Evolutionary conservation across 2,113 vertebrate genomes (phyloP).

Genomic region (Gymnocephalus cernua): DNA sequence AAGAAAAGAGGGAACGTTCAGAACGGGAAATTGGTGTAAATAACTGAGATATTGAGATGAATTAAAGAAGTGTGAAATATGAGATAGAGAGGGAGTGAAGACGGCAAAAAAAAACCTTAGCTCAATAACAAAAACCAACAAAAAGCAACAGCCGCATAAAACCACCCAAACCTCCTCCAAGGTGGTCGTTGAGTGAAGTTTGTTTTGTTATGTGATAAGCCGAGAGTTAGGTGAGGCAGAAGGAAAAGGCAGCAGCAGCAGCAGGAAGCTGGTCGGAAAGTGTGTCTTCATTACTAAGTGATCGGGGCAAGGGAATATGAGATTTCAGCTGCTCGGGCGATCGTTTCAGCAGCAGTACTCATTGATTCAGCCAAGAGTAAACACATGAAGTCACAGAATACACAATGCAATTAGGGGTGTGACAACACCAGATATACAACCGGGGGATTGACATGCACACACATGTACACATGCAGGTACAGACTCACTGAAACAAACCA

Average conservation of each 20-base stretch:
- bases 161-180: constrained; percentile 57
- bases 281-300: constrained; percentile 70
- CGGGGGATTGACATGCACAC: constrained; percentile 47
- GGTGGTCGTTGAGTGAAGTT: constrained; percentile 63
- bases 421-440: constrained; percentile 74
- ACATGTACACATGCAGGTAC: constrained; percentile 12
- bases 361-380: constrained; percentile 72
- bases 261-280: constrained; percentile 50
- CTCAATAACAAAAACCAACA: constrained; percentile 25
- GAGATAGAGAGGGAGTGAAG: constrained; percentile 32
- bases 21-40: constrained; percentile 21
- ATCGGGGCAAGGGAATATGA: constrained; percentile 64
- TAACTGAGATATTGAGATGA: constrained; percentile 2
- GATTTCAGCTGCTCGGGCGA: constrained; percentile 64
- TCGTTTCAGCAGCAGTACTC: constrained; percentile 69
- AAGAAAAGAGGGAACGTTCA: constrained; percentile 23
- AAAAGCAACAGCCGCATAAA: constrained; percentile 49
- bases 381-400: constrained; percentile 82
- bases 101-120: constrained; percentile 3
- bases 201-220: constrained; percentile 79
- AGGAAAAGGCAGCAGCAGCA: constrained; percentile 37
- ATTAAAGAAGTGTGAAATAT: constrained; percentile 40
- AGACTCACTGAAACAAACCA: constrained; percentile 38
- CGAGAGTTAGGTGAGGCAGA: constrained; percentile 54
- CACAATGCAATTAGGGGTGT: constrained; percentile 64